Evolutionary conservation across 2,113 vertebrate genomes (phyloP).

Genomic region (Sinocyclocheilus anophthalmus): DNA sequence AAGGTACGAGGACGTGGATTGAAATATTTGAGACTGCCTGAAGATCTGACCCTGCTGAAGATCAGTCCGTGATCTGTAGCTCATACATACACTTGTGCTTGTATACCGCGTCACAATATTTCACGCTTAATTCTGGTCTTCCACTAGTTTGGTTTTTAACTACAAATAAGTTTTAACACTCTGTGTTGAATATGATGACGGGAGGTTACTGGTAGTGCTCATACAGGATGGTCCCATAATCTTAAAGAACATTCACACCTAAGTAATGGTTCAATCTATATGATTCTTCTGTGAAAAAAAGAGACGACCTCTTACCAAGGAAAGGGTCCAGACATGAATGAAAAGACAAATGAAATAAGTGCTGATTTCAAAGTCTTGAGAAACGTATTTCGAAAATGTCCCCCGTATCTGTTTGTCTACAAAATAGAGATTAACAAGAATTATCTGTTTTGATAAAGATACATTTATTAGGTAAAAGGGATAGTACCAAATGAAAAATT

Average conservation of each 20-base stretch:
- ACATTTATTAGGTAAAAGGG: too few species aligned
- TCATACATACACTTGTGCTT: neutral
- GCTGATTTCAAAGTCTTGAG: too few species aligned
- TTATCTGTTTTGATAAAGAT: too few species aligned
- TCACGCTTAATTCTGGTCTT: slow-evolving; percentile 16
- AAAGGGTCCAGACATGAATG: too few species aligned
- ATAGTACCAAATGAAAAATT: too few species aligned
- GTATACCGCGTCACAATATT: neutral
- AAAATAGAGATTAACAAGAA: too few species aligned
- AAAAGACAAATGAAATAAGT: too few species aligned
- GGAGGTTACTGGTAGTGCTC: neutral
- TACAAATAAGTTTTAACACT: neutral
- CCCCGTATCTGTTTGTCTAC: too few species aligned
- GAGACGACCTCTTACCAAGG: too few species aligned
- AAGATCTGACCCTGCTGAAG: slow-evolving; percentile 19
- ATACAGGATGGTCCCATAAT: neutral
- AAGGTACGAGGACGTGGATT: slow-evolving; percentile 49
- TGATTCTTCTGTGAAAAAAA: too few species aligned
- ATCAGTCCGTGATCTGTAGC: neutral
- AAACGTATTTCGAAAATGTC: too few species aligned
- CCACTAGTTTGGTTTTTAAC: neutral
- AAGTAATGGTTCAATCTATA: neutral
- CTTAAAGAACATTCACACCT: neutral
- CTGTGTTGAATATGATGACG: neutral
- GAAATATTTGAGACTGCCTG: neutral